Evolutionary conservation across 2,113 vertebrate species (phyloP), one percentile per base, ranked within the genome.

Genomic region (Oncorhynchus kisutch): DNA sequence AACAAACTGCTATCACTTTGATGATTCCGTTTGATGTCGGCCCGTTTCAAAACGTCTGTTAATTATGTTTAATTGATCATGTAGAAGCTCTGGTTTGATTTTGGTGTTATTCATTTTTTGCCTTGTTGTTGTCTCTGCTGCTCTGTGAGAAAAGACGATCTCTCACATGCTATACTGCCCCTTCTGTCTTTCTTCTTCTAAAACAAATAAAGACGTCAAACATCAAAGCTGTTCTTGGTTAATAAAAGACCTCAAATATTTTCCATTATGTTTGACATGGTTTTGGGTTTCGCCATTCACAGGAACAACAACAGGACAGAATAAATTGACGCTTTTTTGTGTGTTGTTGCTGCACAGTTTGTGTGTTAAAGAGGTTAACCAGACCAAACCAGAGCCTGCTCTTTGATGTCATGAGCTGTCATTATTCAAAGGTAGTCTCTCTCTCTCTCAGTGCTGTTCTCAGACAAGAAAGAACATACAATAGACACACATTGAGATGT

Each of bases 151-250:
- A 88, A 88, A 88, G 87, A 84, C 80, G 90, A 90, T 86, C 45
- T 76, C 83, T 92, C 67, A 85, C 91, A 87, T 87, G 89, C 92
- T 85, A 91, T 87, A 78, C 87, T 83, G 88, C 79, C 84, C 85
- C 81, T 86, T 90, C 70, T 82, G 88, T 93, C 89, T 93, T 93
- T 92, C 90, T 93, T 92, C 90, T 93, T 89, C 86, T 91, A 90
- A 92, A 93, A 91, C 88, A 93, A 94, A 92, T 92, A 92, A 92
- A 93, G 92, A 92, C 89, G 65, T 89, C 92, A 93, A 91, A 96
- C 96, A 95, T 98, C 96, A 98, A 98, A 97, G 95, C 92, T 91
- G 81, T 86, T 87, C 94, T 95, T 94, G 93, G 93, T 95, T 94
- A 94, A 96, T 94, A 94, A 94, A 92, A 92, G 88, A 93, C 92